These are phyloP conservation scores for Oopsacas minuta DNA, from an alignment of 37 sponge, comb jelly and placozoan genomes.

Conservation along the genomic window DNA sequence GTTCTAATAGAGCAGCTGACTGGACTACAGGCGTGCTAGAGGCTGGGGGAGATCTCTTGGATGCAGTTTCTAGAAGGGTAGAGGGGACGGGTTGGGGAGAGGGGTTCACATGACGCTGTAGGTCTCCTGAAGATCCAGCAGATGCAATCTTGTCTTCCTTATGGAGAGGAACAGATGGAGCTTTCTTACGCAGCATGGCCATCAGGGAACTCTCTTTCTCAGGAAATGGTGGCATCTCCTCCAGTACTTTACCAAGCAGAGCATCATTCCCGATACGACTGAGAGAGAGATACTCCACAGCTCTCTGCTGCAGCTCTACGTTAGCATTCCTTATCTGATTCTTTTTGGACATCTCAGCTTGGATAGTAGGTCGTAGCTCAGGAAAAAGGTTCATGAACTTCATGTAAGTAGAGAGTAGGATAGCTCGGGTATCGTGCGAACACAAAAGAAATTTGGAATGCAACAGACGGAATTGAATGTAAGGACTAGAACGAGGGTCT, in stretches of 20 bases:
- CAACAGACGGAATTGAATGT: constrained; percentile 74
- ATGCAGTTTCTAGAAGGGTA: neutral
- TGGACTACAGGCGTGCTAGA: neutral
- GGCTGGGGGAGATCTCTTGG: neutral
- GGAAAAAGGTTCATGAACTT: constrained; percentile 93
- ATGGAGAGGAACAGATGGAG: constrained; percentile 47
- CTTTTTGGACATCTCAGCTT: constrained; percentile 38
- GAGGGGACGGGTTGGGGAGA: neutral
- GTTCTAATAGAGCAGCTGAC: neutral
- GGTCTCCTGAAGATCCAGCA: constrained; percentile 1
- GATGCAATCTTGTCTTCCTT: constrained; percentile 26
- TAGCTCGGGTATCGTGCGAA: constrained; percentile 45
- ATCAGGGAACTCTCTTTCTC: constrained; percentile 74
- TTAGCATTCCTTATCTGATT: constrained; percentile 54
- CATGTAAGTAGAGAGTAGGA: constrained; percentile 84
- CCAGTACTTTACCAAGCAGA: constrained; percentile 66
- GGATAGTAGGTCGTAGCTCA: constrained; percentile 65
- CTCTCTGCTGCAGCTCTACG: constrained; percentile 81
- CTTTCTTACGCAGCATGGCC: constrained; percentile 76
- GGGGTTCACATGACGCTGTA: neutral
- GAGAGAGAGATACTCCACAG: constrained; percentile 73
- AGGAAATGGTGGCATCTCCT: constrained; percentile 92
- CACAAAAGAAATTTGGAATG: constrained; percentile 84
- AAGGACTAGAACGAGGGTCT: constrained; percentile 71
- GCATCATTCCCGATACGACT: constrained; percentile 50